Evolutionary conservation across 2,797 vertebrate species (phyloP), one percentile per base, ranked within the genome.

Genomic region (Sciurus vulgaris): DNA sequence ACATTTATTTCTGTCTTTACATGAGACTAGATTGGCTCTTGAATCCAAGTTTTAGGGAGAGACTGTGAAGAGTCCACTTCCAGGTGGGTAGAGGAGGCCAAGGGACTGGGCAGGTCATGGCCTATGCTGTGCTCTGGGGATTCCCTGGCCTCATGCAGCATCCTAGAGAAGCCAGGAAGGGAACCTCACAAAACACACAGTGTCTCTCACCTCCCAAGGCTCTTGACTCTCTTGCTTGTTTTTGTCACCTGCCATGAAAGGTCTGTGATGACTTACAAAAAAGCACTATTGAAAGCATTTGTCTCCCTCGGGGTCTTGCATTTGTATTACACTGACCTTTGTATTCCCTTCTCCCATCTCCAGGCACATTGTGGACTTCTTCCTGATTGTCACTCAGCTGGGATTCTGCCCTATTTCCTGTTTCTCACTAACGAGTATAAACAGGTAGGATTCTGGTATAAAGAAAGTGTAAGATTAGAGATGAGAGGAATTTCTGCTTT

Each of bases 361-460:
- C 97, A 99, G 99, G 96, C 98, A 93, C 74, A 30, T 98, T 0
- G 99, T 99, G 97, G 99, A 99, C 96, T 94, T 99, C 95, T 99
- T 99, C 95, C 98, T 99, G 85, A 99, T 99, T 94, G 95, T 99
- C 98, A 99, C 99, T 7, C 99, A 99, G 98, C 90, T 99, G 94
- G 99, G 99, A n/a, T 99, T 99, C 98, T 99, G 99, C 99, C 99
- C 14, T 51, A 51, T 51, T 51, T 4, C 47, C 47, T 51, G 83
- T 99, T 99, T 98, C 98, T 99, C 89, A 99, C 99, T 38, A 99
- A 99, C 98, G 99, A 99, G 84, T 85, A 99, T 95, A 99, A 98
- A 97, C 99, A 99, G 99, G 99, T 99, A 96, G 96, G 95, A 3
- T n/a, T 44, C 49, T 96, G 3, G 33, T 91, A 22, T 11, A 63